Base-by-base conservation (phyloP, 2,113 vertebrate genomes). In the Bombycilla garrulus region DNA sequence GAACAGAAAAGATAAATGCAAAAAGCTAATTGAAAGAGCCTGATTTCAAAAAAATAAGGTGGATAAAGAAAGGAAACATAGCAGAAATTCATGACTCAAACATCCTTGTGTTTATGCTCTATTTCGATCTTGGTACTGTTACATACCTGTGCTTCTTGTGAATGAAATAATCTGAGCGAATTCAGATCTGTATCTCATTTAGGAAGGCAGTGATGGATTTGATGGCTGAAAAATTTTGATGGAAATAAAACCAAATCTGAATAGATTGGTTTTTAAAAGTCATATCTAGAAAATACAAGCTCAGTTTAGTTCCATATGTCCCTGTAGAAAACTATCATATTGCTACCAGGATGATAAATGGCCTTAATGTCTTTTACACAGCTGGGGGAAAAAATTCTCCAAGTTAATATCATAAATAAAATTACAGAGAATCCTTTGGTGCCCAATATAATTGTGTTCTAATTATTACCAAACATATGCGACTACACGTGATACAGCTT, bases 341-440 rank as follows among this genome's bases (percentile, higher is more conserved):
- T 82, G 48, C 71, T 90, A 88, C 19, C 57, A 80, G 74, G 45
- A 82, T 91, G 81, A 82, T 67, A 40, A 91, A 85, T 85, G 79
- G 31, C 48, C 42, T 74, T 88, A 88, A 86, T 86, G 84, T 90
- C 62, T 92, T 8, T 86, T 67, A 64, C 48, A 76, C 78, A 87
- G 81, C 79, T 90, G 81, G n/a, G 50, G 44, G 16, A 40, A 86
- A 81, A 85, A 64, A 44, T 45, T 51, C 48, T 91, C 51, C 35
- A 58, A 62, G 38, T 81, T 95, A 81, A 86, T 81, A 54, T 60
- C 84, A 44, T 81, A 92, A 94, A 84, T 92, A 82, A 93, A 93
- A 93, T 80, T 80, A 64, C 26, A 54, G 61, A 81, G n/a, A 79
- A 87, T 84, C 70, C 74, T 87, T 92, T 93, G 88, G 66, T 4